Percentiles rank a stretch among this genome's conserved stretches.
phyloP scores from a whole-genome alignment of 2,113 vertebrate species.

The Pelobates fuscus region DNA sequence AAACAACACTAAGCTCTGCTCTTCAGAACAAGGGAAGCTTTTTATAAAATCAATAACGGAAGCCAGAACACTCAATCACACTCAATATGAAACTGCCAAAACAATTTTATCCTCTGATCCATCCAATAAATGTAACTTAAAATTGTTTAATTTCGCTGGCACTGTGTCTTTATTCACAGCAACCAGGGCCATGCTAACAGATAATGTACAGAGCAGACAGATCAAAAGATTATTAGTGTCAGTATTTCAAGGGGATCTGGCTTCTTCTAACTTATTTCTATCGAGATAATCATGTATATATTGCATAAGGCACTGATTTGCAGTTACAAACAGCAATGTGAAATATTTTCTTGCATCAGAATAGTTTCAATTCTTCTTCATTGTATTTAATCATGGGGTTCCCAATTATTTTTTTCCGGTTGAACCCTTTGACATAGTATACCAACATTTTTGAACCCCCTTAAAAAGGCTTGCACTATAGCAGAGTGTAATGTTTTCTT shows the following conservation, averaged over 20 bases:
- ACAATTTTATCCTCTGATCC: constrained; percentile 41
- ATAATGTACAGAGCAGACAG: background rate
- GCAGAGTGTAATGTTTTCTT: no score
- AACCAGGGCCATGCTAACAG: constrained; percentile 2
- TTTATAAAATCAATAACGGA: constrained; percentile 45
- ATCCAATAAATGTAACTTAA: constrained; percentile 41
- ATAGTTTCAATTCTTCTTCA: no score
- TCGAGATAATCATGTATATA: background rate
- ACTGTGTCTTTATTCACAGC: constrained; percentile 15
- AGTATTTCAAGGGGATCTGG: constrained; percentile 4
- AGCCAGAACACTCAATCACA: constrained; percentile 44
- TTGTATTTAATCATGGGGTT: no score
- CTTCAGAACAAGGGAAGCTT: constrained; percentile 36
- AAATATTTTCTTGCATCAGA: no score
- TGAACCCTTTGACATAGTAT: no score
- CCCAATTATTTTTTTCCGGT: no score
- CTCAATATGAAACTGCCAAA: constrained; percentile 46
- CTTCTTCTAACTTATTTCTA: background rate
- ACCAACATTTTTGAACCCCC: no score
- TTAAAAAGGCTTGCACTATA: no score
- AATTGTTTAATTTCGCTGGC: constrained; percentile 40
- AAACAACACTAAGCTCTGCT: constrained; percentile 18
- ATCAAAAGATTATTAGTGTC: constrained; percentile 28
- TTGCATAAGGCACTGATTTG: background rate
- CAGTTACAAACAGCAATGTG: no score